Evolutionary conservation across 1,140 invertebrate species (phyloP).

Genomic region (Eurosta solidaginis): DNA sequence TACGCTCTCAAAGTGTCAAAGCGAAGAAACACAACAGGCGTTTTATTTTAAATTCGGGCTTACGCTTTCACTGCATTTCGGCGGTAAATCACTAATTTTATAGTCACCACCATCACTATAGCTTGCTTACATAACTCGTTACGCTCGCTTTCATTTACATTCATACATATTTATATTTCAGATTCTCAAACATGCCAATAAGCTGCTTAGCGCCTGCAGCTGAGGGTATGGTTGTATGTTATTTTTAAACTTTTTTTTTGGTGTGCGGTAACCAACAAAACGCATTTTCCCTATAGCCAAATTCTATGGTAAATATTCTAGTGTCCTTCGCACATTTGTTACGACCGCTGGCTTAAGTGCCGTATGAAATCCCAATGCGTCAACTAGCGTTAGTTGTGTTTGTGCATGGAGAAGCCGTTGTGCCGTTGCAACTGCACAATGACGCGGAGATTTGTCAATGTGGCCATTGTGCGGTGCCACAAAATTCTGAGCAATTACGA

Average conservation of each 20-base stretch:
- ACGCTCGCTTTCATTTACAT: background rate
- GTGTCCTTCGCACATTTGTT: background rate
- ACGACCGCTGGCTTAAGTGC: background rate
- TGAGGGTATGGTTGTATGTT: background rate
- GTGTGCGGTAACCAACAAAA: background rate
- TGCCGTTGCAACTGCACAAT: background rate
- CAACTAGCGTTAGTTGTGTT: background rate
- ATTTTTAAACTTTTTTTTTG: slow-evolving; percentile 2
- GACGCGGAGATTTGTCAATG: slow-evolving; percentile 24
- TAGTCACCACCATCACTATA: background rate
- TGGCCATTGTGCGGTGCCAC: background rate
- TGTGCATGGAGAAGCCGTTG: background rate
- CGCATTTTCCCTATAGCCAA: background rate
- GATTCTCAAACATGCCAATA: background rate
- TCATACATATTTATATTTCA: background rate
- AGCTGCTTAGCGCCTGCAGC: background rate
- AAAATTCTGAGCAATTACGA: slow-evolving; percentile 17
- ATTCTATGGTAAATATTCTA: background rate
- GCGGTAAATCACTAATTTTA: background rate
- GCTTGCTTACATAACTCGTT: background rate
- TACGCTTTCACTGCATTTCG: background rate
- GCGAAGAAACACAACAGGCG: too few relatives aligned
- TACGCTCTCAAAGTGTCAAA: too few relatives aligned
- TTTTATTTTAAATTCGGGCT: background rate
- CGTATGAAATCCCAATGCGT: background rate